Conservation (phyloP, 2,888 invertebrate genomes). For the Parnassius smintheus region DNA sequence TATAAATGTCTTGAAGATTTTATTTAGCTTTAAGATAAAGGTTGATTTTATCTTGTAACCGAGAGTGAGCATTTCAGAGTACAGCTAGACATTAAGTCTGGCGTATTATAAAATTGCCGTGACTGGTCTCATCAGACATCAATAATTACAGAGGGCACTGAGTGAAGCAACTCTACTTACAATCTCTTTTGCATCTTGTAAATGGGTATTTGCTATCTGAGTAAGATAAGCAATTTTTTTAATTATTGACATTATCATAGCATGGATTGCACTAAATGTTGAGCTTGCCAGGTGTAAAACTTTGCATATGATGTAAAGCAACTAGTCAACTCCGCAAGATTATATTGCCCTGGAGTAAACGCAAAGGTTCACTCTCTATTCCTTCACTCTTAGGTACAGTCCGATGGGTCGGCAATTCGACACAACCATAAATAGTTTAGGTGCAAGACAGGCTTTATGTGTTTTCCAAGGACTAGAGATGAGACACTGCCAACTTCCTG, state of each 20-base stretch:
- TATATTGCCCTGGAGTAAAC: no score
- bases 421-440: no score
- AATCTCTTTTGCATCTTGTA: slow-evolving; percentile 15
- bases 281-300: no score
- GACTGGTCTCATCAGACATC: slow-evolving; percentile 13
- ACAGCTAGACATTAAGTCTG: slow-evolving; percentile 8
- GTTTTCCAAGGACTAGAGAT: no score
- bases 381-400: no score
- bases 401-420: no score
- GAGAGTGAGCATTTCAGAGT: background rate
- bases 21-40: background rate
- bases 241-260: slow-evolving; percentile 6
- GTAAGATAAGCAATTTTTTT: slow-evolving; percentile 10
- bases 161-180: slow-evolving; percentile 5
- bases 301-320: no score
- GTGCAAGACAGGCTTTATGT: no score
- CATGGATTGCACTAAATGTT: background rate
- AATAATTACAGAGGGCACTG: slow-evolving; percentile 15
- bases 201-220: slow-evolving; percentile 10
- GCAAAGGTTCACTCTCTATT: no score
- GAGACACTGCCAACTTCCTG: no score
- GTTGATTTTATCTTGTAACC: slow-evolving; percentile 2
- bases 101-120: slow-evolving; percentile 11
- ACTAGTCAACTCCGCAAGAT: no score
- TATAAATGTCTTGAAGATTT: background rate